Evolutionary conservation across 2,113 vertebrate genomes (phyloP).

Genomic region (Boleophthalmus pectinirostris): DNA sequence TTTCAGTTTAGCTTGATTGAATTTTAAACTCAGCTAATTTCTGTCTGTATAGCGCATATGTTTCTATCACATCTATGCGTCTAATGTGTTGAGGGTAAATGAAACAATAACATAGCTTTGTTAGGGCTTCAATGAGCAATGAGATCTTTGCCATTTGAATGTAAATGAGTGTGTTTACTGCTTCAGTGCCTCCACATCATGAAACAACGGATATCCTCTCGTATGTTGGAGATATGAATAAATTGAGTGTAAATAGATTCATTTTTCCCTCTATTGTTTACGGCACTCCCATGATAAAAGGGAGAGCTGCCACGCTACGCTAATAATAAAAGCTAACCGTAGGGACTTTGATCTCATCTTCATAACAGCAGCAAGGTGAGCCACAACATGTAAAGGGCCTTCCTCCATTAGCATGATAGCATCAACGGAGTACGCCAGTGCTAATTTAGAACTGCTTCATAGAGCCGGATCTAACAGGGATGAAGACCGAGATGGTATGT

Average conservation of each 20-base stretch:
- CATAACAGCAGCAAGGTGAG: slow-evolving; percentile 27
- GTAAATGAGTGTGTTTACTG: slow-evolving; percentile 15
- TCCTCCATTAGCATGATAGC: slow-evolving; percentile 33
- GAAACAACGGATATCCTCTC: slow-evolving; percentile 21
- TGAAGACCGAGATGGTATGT: background rate
- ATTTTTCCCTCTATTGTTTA: slow-evolving; percentile 41
- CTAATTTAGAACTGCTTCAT: slow-evolving; percentile 40
- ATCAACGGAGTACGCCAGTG: slow-evolving; percentile 27
- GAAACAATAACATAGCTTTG: slow-evolving; percentile 7
- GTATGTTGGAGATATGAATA: slow-evolving; percentile 1
- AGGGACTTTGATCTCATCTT: slow-evolving; percentile 46
- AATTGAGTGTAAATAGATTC: slow-evolving; percentile 23
- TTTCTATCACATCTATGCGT: slow-evolving; percentile 15
- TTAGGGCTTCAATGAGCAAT: slow-evolving; percentile 20
- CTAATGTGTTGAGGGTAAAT: slow-evolving; percentile 21
- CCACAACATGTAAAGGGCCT: slow-evolving; percentile 22
- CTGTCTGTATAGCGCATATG: slow-evolving; percentile 1
- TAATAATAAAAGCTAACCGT: slow-evolving; percentile 42
- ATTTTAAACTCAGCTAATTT: slow-evolving; percentile 16
- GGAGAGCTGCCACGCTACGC: slow-evolving; percentile 14
- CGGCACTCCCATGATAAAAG: slow-evolving; percentile 17
- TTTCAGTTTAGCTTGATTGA: background rate
- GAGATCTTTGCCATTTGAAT: background rate
- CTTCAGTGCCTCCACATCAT: slow-evolving; percentile 16
- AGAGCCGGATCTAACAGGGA: slow-evolving; percentile 18